Base-by-base conservation (phyloP, 2,888 invertebrate species). In the Sminthurinus aureus region DNA sequence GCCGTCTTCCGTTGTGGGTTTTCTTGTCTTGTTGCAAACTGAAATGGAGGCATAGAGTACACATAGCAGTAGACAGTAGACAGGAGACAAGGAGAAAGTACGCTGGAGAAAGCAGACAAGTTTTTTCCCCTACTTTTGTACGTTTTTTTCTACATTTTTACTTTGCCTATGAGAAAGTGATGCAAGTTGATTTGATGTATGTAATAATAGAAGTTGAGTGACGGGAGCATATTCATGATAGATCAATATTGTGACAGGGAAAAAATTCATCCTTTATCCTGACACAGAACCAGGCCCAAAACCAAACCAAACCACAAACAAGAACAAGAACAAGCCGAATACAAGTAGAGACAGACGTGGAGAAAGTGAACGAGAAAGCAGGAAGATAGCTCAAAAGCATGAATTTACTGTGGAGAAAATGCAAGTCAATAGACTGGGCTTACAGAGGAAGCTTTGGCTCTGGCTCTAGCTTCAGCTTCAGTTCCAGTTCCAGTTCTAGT, bases 221-320 rank as follows among this genome's bases (percentile, higher is more conserved):
- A 79, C 69, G 79, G 38, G 79, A 79, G 79, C 79, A 79, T 79
- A 79, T 69, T 79, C 79, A 79, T 79, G 71, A 71, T 71, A 71
- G 71, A 71, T 71, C 71, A 71, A 71, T 71, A 71, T 71, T 71
- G 24, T 71, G 71, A 71, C 71, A 71, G 71, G 71, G 71, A 71
- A 71, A 71, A 71, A 24, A 26, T 24, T 71, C 24, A 24, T 71
- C 24, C 24, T 24, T 71, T 24, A 20, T 71, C 71, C 71, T 9
- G 13, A 26, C 71, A 71, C 67, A n/a, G 67, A 67, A n/a, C 4
- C 22, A 64, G 9, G 1, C 2, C 6, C 38, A 38, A 38, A 38
- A 38, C 38, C 38, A 38, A 38, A 64, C n/a, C 64, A 15, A 64
- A 18, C 15, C 18, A 64, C 64, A 64, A 15, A 64, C 64, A 64